Evolutionary conservation across 2,113 vertebrate genomes (phyloP).

Genomic region (Boleophthalmus pectinirostris): DNA sequence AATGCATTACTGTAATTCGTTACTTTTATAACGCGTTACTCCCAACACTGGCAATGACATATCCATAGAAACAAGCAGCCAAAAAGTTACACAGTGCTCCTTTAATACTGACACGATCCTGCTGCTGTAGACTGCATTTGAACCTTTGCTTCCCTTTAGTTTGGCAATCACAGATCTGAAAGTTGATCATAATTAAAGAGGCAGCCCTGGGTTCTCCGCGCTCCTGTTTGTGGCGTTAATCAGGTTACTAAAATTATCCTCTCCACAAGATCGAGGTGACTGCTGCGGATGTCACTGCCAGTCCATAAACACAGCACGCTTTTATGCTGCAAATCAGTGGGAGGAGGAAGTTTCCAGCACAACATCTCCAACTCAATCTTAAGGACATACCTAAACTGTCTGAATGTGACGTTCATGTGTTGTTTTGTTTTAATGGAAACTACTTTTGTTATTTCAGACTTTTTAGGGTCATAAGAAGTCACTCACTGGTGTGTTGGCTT

Average conservation of each 20-base stretch:
- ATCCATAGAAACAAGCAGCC: too few species aligned
- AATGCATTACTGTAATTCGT: too few species aligned
- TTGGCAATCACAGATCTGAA: slow-evolving; percentile 53
- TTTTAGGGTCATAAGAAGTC: too few species aligned
- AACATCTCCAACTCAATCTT: neutral
- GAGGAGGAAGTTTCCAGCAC: slow-evolving; percentile 1
- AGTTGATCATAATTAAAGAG: slow-evolving; percentile 84
- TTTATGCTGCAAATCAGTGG: neutral
- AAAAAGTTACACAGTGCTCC: too few species aligned
- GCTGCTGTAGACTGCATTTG: slow-evolving; percentile 43
- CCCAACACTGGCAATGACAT: too few species aligned
- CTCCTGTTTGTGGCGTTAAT: slow-evolving; percentile 20
- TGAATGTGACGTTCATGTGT: neutral
- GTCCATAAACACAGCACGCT: neutral
- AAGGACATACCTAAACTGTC: neutral
- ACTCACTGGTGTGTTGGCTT: too few species aligned
- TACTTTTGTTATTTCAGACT: too few species aligned
- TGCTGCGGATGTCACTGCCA: slow-evolving; percentile 1
- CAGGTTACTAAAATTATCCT: slow-evolving; percentile 4
- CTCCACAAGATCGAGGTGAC: slow-evolving; percentile 4
- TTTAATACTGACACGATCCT: slow-evolving; percentile 72
- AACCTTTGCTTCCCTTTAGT: slow-evolving; percentile 50
- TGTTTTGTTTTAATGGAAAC: neutral
- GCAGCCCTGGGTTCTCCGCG: slow-evolving; percentile 13
- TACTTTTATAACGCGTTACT: too few species aligned